A percentile compares a stretch with the other conserved stretches of the same genome.
Conservation (phyloP, 2,113 vertebrate species). For the Lonchura striata region DNA sequence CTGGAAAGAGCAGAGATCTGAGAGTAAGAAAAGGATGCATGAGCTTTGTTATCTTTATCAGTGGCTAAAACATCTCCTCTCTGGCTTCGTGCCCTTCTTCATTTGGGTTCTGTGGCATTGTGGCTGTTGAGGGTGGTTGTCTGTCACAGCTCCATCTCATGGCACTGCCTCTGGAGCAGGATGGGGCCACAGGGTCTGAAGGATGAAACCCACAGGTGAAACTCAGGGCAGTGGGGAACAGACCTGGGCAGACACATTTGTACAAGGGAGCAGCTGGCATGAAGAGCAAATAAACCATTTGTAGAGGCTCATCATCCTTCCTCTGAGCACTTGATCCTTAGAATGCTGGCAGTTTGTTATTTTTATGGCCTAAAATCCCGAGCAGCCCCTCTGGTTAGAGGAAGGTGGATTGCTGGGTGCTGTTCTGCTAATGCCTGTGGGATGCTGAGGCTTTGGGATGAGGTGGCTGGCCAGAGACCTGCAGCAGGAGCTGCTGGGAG, state of each 20-base stretch:
- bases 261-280: neutral
- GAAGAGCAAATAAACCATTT: neutral
- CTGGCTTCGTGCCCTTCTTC: neutral
- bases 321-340: neutral
- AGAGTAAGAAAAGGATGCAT: neutral
- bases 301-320: neutral
- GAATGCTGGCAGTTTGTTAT: neutral
- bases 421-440: fast-evolving
- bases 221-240: neutral
- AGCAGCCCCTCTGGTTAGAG: neutral
- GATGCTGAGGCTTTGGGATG: neutral
- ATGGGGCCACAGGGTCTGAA: neutral
- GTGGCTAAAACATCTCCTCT: neutral
- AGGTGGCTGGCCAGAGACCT: neutral
- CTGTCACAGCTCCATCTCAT: neutral
- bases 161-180: neutral
- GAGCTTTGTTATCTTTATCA: neutral
- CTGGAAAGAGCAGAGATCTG: neutral
- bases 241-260: neutral
- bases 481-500: neutral
- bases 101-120: neutral
- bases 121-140: neutral
- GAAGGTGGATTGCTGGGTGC: neutral
- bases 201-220: neutral
- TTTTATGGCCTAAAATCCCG: neutral